Percentiles rank a stretch among this genome's conserved stretches.
Evolutionary conservation across 2,888 invertebrate species (phyloP).

Genomic region (Pandemis heparana): DNA sequence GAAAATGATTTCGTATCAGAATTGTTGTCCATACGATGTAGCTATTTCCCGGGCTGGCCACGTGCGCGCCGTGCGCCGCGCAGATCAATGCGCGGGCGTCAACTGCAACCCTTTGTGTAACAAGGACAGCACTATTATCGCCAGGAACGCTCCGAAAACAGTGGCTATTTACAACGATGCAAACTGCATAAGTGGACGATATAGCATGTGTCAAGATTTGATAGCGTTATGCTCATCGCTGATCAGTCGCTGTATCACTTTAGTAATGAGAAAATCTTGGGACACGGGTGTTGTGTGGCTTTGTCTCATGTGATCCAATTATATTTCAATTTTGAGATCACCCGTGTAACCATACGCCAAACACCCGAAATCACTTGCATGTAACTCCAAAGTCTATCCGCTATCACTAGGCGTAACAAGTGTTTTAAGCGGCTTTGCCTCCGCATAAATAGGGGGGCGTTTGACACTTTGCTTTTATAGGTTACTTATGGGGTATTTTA

Average conservation of each 20-base stretch:
- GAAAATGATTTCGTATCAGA: background rate
- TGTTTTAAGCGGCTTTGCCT: background rate
- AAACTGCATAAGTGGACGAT: background rate
- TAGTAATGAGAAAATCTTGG: background rate
- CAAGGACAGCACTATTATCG: background rate
- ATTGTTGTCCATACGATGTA: slow-evolving; percentile 5
- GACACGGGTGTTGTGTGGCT: no score
- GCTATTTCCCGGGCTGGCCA: slow-evolving; percentile 48
- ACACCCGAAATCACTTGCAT: background rate
- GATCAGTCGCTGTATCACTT: background rate
- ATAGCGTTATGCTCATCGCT: background rate
- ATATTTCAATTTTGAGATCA: background rate
- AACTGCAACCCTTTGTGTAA: slow-evolving; percentile 21
- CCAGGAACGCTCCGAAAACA: background rate
- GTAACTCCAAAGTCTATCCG: background rate
- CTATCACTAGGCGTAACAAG: background rate
- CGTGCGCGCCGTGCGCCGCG: slow-evolving; percentile 42
- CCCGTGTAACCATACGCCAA: no score
- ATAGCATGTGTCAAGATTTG: background rate
- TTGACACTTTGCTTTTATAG: background rate
- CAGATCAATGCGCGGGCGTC: slow-evolving; percentile 44
- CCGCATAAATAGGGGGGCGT: background rate
- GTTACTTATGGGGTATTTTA: background rate
- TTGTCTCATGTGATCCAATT: no score
- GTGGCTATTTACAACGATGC: slow-evolving; percentile 5